Base-by-base conservation (phyloP, 2,113 vertebrate species). In the Bostrychus sinensis region DNA sequence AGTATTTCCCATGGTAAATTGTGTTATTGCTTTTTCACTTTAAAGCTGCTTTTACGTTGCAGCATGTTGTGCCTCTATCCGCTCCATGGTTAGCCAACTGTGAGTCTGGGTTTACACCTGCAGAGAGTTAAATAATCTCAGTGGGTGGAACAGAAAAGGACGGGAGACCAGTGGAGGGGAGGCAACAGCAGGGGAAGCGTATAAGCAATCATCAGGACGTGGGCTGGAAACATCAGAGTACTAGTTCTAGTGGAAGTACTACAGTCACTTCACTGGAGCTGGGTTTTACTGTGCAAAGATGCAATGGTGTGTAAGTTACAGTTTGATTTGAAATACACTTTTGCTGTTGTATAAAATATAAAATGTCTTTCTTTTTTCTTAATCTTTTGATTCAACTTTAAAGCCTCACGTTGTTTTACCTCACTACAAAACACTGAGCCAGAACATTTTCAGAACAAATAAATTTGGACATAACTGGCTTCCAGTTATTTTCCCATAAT, bases 91-190 rank as follows among this genome's bases (percentile, higher is more conserved):
- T 39, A 59, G 14, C 48, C n/a, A 34, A 38, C 55, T 64, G 60
- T 55, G 54, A 10, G 2, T 41, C 54, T 67, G 39, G 41, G 14
- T 25, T 55, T 43, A 14, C 41, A 36, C 55, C 22, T 28, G 56
- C 58, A 26, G 59, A 59, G 23, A 62, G 32, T 55, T 41, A 59
- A 63, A 55, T 56, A 41, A 66, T 71, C 37, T 22, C 56, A 51
- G 50, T 7, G 14, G 42, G 14, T 14, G 53, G 23, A 64, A 48
- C 34, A 10, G 32, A 62, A 41, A 13, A 62, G 51, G 30, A 34
- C 45, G 39, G 43, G 54, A 32, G 10, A 45, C 28, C n/a, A 42
- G 30, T 5, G 2, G 22, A 55, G 39, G 43, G 41, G 25, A 56
- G 34, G 30, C 4, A 8, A 38, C 62, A 54, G 46, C 19, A 17